Percentiles rank a stretch among this genome's conserved stretches.
Conservation (phyloP, 2,888 invertebrate genomes). For the Andrena haemorrhoa region DNA sequence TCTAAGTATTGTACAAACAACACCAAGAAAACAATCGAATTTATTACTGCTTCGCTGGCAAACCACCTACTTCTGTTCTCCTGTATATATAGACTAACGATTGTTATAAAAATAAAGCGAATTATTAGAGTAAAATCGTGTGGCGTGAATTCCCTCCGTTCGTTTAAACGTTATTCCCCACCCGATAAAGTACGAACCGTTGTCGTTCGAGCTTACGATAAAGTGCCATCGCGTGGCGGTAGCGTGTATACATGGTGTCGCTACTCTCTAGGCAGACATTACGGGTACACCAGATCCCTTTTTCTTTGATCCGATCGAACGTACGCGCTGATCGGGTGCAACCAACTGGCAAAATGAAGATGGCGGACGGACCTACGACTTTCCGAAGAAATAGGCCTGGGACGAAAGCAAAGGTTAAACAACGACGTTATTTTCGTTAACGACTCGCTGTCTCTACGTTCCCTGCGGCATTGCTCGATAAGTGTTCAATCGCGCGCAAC, state of each 20-base stretch:
- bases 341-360: conserved; percentile 88
- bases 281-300: conserved; percentile 35
- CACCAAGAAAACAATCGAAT: conserved; percentile 5
- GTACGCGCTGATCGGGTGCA: conserved; percentile 51
- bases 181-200: neutral
- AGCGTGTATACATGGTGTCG: conserved; percentile 39
- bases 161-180: neutral
- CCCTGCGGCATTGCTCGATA: neutral
- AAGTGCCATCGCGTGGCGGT: conserved; percentile 1
- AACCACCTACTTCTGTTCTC: conserved; percentile 51
- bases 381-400: conserved; percentile 96
- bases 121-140: conserved; percentile 40
- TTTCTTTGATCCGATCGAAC: conserved; percentile 43
- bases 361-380: conserved; percentile 94
- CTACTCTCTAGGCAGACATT: conserved; percentile 50
- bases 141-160: neutral
- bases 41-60: conserved; percentile 28
- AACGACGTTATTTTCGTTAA: conserved; percentile 47
- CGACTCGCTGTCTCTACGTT: neutral
- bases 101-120: conserved; percentile 72
- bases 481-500: conserved; percentile 3
- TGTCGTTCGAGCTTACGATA: conserved; percentile 1
- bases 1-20: conserved; percentile 54
- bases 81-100: conserved; percentile 77
- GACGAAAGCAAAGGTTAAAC: conserved; percentile 93